A percentile compares a stretch with the other conserved stretches of the same genome.
Evolutionary conservation across 2,113 vertebrate species (phyloP).

Genomic region (Tonatia bakeri): DNA sequence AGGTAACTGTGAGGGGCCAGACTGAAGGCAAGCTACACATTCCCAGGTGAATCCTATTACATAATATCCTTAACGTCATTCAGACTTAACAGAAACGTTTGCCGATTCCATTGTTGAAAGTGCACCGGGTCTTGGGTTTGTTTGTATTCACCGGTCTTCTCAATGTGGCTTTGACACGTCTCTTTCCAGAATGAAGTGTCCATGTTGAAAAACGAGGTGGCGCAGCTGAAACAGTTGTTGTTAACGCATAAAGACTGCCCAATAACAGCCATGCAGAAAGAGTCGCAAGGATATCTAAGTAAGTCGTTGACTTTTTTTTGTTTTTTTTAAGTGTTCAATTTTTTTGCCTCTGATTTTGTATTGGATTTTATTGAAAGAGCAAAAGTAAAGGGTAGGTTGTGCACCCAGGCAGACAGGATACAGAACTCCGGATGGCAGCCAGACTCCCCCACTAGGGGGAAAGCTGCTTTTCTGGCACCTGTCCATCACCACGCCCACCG

Average conservation of each 20-base stretch:
- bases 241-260: constrained; percentile 99
- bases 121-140: not conserved
- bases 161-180: constrained; percentile 33
- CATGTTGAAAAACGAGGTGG: constrained; percentile 98
- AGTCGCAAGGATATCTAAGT: constrained; percentile 99
- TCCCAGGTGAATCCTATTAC: not conserved
- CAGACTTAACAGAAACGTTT: not conserved
- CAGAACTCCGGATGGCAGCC: not conserved
- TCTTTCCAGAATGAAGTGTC: constrained; percentile 95
- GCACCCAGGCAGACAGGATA: not conserved
- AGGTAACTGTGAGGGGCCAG: not conserved
- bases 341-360: not conserved
- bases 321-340: not conserved
- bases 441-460: not conserved
- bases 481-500: not conserved
- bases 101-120: not conserved
- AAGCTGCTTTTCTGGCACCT: not conserved
- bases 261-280: constrained; percentile 99
- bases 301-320: constrained; percentile 82
- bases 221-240: constrained; percentile 98
- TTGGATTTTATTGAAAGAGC: constrained; percentile 12
- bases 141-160: constrained; percentile 7
- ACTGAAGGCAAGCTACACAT: not conserved
- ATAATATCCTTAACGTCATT: not conserved
- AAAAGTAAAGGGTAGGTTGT: not conserved